These are phyloP conservation scores for Tachuris rubrigastra DNA, from an alignment of 2,113 vertebrate genomes.

Conservation along the genomic window DNA sequence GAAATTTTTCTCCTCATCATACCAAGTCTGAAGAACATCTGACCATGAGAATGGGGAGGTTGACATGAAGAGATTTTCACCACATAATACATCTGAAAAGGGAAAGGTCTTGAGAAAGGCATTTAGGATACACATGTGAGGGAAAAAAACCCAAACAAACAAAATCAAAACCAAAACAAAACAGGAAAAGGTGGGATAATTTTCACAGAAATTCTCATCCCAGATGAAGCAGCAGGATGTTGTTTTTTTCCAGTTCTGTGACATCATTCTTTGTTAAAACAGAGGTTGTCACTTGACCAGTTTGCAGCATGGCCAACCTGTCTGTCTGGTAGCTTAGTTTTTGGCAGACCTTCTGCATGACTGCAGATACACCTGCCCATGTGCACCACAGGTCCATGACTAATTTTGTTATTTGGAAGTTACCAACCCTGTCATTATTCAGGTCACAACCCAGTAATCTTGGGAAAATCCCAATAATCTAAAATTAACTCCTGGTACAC, in stretches of 20 bases:
- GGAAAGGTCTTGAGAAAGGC: not conserved
- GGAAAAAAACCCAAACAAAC: not conserved
- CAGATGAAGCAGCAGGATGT: not conserved
- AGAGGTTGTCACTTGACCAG: not conserved
- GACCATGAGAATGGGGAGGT: not conserved
- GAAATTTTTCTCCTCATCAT: conserved; percentile 52
- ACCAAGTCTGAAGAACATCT: conserved; percentile 21
- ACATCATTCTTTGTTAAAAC: not conserved
- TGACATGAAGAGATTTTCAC: conserved; percentile 69
- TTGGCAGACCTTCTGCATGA: not conserved
- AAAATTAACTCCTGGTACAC: not conserved
- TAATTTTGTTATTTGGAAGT: not conserved
- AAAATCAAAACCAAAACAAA: no score
- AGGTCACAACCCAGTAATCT: not conserved
- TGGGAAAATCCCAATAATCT: not conserved
- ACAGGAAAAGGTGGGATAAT: not conserved
- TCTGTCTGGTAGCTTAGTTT: not conserved
- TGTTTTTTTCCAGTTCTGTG: not conserved
- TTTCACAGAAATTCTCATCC: not conserved
- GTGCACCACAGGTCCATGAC: not conserved
- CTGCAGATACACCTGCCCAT: not conserved
- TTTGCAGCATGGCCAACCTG: not conserved
- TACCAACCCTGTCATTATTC: not conserved
- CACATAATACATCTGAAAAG: conserved; percentile 61
- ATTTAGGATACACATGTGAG: fast-evolving